Conservation (phyloP, 2,797 vertebrate genomes). For the Sorex maritimensis region DNA sequence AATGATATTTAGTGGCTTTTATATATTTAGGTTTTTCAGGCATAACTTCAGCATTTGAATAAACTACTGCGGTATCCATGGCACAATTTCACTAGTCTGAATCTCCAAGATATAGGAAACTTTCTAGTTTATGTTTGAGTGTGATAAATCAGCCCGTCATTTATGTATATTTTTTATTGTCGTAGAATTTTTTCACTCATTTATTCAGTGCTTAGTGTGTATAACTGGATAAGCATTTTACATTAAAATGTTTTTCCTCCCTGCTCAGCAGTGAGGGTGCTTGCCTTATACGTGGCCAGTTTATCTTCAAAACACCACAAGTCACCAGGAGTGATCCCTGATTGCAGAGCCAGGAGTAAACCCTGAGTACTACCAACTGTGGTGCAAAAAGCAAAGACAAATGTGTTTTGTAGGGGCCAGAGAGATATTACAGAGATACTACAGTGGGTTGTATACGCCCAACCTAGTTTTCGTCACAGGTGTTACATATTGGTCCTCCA, state of each 20-base stretch:
- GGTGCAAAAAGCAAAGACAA: too few relatives aligned
- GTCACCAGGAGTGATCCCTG: too few relatives aligned
- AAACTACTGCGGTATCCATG: neutral
- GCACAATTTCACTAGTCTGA: conserved; percentile 42
- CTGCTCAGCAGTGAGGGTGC: neutral
- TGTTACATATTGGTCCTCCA: too few relatives aligned
- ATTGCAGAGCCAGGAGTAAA: too few relatives aligned
- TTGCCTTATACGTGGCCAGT: too few relatives aligned
- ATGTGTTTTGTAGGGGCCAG: too few relatives aligned
- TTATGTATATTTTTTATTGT: conserved; percentile 43
- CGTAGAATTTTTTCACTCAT: neutral
- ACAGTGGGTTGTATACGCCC: too few relatives aligned
- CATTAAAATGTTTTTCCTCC: neutral
- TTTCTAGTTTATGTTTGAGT: conserved; percentile 41
- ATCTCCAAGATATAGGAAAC: conserved; percentile 18
- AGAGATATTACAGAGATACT: too few relatives aligned
- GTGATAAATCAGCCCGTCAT: neutral
- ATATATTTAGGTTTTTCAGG: conserved; percentile 49
- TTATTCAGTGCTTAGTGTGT: conserved; percentile 33
- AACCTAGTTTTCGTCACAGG: too few relatives aligned
- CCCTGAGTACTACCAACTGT: too few relatives aligned
- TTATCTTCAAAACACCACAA: too few relatives aligned
- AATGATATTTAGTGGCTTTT: neutral
- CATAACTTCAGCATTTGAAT: neutral
- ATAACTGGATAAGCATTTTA: neutral